Conservation (phyloP, 2,113 vertebrate genomes). For the Rhinolophus ferrumequinum region DNA sequence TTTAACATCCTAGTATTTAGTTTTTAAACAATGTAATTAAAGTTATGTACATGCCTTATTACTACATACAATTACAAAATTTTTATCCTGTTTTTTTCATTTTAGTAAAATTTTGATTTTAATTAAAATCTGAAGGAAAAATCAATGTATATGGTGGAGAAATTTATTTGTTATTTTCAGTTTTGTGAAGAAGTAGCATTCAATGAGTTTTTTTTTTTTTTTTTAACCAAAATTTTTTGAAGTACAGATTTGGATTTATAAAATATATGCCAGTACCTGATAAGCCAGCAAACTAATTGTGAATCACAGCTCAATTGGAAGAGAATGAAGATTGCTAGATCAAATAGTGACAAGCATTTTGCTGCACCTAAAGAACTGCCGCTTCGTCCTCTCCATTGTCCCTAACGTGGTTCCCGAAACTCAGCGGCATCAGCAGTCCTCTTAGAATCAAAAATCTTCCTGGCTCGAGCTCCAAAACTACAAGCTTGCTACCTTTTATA, state of each 20-base stretch:
- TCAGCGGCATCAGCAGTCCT: background rate
- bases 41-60: background rate
- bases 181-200: background rate
- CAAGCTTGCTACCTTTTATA: background rate
- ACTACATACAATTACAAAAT: background rate
- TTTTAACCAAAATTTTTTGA: background rate
- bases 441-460: background rate
- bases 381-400: background rate
- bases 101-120: background rate
- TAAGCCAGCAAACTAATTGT: background rate
- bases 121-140: background rate
- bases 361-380: background rate
- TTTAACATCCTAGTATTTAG: conserved; percentile 9
- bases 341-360: background rate
- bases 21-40: background rate
- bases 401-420: background rate
- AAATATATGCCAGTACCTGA: background rate
- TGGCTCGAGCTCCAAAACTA: background rate
- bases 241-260: background rate
- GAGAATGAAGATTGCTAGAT: background rate
- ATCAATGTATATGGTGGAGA: background rate
- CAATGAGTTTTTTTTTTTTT: background rate
- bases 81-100: background rate
- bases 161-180: background rate
- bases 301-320: background rate